Evolutionary conservation across 2,113 vertebrate species (phyloP).

Genomic region (Lagopus leucura): DNA sequence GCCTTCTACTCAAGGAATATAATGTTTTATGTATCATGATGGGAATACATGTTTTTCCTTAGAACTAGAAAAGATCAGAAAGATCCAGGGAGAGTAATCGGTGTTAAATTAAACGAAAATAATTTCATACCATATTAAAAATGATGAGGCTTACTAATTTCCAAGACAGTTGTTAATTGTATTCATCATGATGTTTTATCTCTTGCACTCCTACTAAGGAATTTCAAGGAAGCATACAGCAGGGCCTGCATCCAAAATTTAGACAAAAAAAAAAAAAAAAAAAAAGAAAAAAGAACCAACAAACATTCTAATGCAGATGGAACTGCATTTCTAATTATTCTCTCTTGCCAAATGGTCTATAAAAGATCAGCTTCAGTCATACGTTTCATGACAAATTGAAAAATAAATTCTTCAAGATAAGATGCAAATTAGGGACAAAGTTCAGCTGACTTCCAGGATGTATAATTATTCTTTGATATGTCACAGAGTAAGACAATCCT

Average conservation of each 20-base stretch:
- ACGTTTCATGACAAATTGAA: slow-evolving; percentile 59
- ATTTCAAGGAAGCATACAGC: neutral
- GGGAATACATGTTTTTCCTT: neutral
- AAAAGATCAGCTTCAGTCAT: slow-evolving; percentile 55
- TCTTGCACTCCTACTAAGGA: neutral
- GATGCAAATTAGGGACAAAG: slow-evolving; percentile 72
- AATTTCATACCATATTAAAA: neutral
- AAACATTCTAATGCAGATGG: neutral
- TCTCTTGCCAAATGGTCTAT: slow-evolving; percentile 43
- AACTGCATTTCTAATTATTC: slow-evolving; percentile 41
- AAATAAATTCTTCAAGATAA: slow-evolving; percentile 72
- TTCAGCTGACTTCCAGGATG: slow-evolving; percentile 69
- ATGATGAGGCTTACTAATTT: neutral
- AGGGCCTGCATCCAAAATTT: neutral
- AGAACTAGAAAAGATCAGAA: neutral
- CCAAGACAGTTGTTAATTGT: neutral
- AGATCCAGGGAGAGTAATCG: neutral
- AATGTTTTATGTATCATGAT: neutral
- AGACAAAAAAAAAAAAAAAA: neutral
- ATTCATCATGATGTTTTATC: neutral
- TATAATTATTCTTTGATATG: slow-evolving; percentile 68
- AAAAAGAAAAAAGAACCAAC: neutral
- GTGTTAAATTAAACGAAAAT: neutral
- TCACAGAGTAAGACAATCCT: neutral
- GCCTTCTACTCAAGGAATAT: neutral